Evolutionary conservation across 2,888 invertebrate genomes (phyloP), one percentile per base, ranked within the genome.

Genomic region (Luperina testacea): DNA sequence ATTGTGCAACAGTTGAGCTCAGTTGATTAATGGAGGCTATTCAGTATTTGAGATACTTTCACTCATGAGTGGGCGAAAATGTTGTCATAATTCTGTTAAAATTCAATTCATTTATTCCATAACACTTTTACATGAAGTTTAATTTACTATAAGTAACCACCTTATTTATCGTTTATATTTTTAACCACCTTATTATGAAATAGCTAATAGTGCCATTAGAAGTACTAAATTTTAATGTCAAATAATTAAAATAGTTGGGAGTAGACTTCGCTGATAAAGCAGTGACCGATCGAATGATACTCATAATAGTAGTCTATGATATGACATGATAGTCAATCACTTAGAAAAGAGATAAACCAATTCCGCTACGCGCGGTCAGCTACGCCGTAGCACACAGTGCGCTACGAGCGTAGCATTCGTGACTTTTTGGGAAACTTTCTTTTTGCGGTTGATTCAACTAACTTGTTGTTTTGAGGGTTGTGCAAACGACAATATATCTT

Each of bases 301-400:
- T 48, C 13, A 32, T 15, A 0, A 20, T 15, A 59, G 8, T 2
- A 53, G 24, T 53, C 53, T 57, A n/a, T 57, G n/a, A 5, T n/a
- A 57, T 9, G 24, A 24, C 38, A 61, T 0, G 45, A 59, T 5
- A 59, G n/a, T 42, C 1, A 75, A n/a, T 20, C 8, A n/a, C 17
- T 27, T 61, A 3, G 32, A n/a, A 13, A 75, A 59, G 13, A 57
- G 8, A 38, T 4, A 57, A 75, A 38, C 20, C 9, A 38, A 48
- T 42, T 68, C 11, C 7, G 77, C 77, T 80, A 77, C 77, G 77
- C 68, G 77, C 20, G 32, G 17, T 17, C 8, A 0, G 78, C 80
- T 80, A 80, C 80, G 80, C 38, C 80, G 80, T 80, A 80, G 83
- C 80, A 64, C n/a, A 20, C 11, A 24, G 0, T 1, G 38, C 17